Base-by-base conservation (phyloP, 2,888 invertebrate species). In the Drosophila tripunctata region DNA sequence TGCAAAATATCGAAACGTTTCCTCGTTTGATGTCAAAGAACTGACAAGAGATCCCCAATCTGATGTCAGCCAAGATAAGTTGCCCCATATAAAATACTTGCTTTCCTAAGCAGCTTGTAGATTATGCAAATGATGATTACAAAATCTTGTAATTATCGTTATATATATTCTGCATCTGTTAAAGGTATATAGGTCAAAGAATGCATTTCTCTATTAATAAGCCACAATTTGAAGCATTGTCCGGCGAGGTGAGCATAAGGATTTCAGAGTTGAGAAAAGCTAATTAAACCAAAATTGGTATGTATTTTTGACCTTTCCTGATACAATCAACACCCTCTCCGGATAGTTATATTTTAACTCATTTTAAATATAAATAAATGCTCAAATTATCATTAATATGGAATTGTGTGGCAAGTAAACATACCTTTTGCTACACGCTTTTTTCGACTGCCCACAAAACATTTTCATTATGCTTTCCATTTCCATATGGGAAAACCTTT, bases 381-480 rank as follows among this genome's bases (percentile, higher is more conserved):
- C 30, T 64, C 43, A 43, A 65, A 52, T 72, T 66, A 24, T 30
- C 22, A 35, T 21, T 47, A 33, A 36, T 31, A 19, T 30, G 7
- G 54, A 35, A 65, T 47, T 47, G 30, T 36, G 15, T 27, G 14
- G 2, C n/a, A 15, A 15, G 35, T 5, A 17, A 8, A n/a, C 7
- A 36, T 12, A 5, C 10, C 19, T 27, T 27, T 8, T n/a, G 14
- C 4, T 14, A 6, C 6, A 30, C n/a, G 19, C 5, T 27, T 35
- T 15, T 10, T 10, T n/a, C 4, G 36, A 19, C 51, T 24, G 43
- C 22, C 50, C 50, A 17, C 24, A 8, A 14, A 69, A 60, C 33
- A 74, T 61, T 56, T 75, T 61, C 50, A 78, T 66, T 67, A 60
- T 51, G 54, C 45, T 45, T 51, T 24, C 40, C 45, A 41, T 55